A percentile compares a stretch with the other conserved stretches of the same genome.
Evolutionary conservation across 1,140 invertebrate species (phyloP).

Genomic region (Zaprionus camerounensis): DNA sequence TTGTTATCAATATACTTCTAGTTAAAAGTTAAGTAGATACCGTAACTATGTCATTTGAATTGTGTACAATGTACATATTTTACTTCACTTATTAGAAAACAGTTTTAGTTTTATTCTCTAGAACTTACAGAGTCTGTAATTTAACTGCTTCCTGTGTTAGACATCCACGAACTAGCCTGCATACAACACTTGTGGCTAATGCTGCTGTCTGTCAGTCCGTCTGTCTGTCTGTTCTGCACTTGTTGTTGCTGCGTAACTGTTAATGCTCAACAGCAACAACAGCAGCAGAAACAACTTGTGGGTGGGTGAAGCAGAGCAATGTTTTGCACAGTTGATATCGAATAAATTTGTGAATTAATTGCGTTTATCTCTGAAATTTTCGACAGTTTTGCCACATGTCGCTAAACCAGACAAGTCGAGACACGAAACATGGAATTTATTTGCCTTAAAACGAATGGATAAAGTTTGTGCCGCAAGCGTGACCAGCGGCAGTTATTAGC

Average conservation of each 20-base stretch:
- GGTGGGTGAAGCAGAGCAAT: neutral
- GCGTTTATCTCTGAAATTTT: slow-evolving; percentile 50
- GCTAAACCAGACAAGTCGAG: neutral
- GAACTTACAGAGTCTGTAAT: too few relatives aligned
- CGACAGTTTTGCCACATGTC: slow-evolving; percentile 10
- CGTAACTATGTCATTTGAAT: too few relatives aligned
- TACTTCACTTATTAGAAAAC: too few relatives aligned
- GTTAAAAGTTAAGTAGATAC: too few relatives aligned
- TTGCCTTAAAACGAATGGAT: slow-evolving; percentile 24
- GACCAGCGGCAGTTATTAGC: slow-evolving; percentile 59
- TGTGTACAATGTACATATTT: too few relatives aligned
- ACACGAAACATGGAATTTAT: slow-evolving; percentile 17
- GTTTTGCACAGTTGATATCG: slow-evolving; percentile 21
- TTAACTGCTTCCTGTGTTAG: too few relatives aligned
- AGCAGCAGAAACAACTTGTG: slow-evolving; percentile 7
- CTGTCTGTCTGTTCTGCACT: neutral
- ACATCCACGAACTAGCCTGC: neutral
- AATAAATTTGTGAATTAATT: slow-evolving; percentile 79
- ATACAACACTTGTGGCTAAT: slow-evolving; percentile 63
- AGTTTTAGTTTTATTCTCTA: too few relatives aligned
- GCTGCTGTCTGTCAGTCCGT: slow-evolving; percentile 38
- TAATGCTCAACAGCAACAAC: slow-evolving; percentile 22
- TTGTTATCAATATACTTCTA: too few relatives aligned
- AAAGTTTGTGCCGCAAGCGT: slow-evolving; percentile 32
- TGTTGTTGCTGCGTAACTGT: slow-evolving; percentile 1